Evolutionary conservation across 2,113 vertebrate species (phyloP), one percentile per base, ranked within the genome.

Genomic region (Malurus cyaneus): DNA sequence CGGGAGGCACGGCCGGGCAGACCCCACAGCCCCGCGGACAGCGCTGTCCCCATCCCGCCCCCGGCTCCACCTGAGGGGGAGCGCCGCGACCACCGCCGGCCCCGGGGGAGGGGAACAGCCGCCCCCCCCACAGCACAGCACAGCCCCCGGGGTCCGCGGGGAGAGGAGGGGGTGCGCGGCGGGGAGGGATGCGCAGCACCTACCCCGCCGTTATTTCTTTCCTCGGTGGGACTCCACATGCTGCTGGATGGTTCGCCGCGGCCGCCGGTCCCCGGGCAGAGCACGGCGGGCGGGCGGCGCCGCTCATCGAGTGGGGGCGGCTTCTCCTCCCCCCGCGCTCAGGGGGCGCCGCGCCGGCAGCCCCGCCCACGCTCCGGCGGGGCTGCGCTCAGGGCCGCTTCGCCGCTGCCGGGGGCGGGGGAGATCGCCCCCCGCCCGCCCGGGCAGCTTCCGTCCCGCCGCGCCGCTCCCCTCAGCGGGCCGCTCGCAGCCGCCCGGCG

Each of bases 201-300:
- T 98, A 99, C 99, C 99, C 98, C 98, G 97, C 98, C 99, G 97
- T 99, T 99, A 99, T 98, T 99, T 99, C 97, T 99, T 96, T 99
- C 99, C 92, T 99, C 99, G 44, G 98, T 99, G 76, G 99, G 98
- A 96, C 98, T 98, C 99, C 99, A 99, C 99, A 99, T 99, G 96
- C 97, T 97, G 84, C 92, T 61, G 89, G 64, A 67, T 79, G 77
- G 86, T 46, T 69, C 67, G 71, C 61, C 81, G 46, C 78, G 72
- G 76, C 97, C 83, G 79, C 88, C 44, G 93, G 36, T 89, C 67
- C 72, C 64, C 87, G 71, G 84, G 60, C 87, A 67, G 52, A 88
- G 91, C 49, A 92, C 62, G 78, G 78, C 74, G 49, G 60, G 83
- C 77, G 52, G 28, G 32, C 44, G 80, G 72, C 54, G 86, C 80